Conservation (phyloP, 2,797 vertebrate species). For the Periophthalmus magnuspinnatus region DNA sequence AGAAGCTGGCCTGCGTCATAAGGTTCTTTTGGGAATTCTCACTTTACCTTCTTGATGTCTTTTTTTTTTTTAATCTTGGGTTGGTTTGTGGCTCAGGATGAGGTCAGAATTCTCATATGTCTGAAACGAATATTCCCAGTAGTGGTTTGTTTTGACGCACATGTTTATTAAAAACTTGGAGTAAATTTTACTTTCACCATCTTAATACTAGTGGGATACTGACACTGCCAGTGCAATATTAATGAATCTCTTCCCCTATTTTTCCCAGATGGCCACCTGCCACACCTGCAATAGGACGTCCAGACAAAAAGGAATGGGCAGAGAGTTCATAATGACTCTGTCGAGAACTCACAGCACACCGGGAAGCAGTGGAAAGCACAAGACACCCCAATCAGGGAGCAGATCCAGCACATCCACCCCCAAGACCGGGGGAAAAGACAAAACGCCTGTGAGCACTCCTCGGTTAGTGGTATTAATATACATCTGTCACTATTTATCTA, state of each 20-base stretch:
- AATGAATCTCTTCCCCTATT: conserved; percentile 28
- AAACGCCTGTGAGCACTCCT: conserved; percentile 70
- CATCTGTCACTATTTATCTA: conserved; percentile 11
- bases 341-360: conserved; percentile 69
- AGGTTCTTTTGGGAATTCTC: conserved; percentile 8
- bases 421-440: conserved; percentile 60
- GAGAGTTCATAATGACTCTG: conserved; percentile 73
- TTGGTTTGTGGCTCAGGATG: conserved; percentile 16
- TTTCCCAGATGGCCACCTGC: conserved; percentile 88
- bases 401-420: conserved; percentile 48
- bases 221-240: conserved; percentile 35
- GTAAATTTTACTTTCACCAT: too few relatives aligned
- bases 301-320: conserved; percentile 80
- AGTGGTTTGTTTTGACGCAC: neutral
- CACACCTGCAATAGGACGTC: conserved; percentile 86
- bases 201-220: too few relatives aligned
- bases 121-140: conserved; percentile 9
- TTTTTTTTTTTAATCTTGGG: conserved; percentile 6
- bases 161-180: conserved; percentile 1
- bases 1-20: conserved; percentile 19
- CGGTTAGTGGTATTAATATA: conserved; percentile 61
- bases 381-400: conserved; percentile 62
- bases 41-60: neutral
- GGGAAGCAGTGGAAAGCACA: conserved; percentile 58
- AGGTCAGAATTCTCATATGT: conserved; percentile 9